Percentiles rank a stretch among this genome's conserved stretches.
Conservation (phyloP, 1,140 invertebrate genomes). For the Anoplophora glabripennis region DNA sequence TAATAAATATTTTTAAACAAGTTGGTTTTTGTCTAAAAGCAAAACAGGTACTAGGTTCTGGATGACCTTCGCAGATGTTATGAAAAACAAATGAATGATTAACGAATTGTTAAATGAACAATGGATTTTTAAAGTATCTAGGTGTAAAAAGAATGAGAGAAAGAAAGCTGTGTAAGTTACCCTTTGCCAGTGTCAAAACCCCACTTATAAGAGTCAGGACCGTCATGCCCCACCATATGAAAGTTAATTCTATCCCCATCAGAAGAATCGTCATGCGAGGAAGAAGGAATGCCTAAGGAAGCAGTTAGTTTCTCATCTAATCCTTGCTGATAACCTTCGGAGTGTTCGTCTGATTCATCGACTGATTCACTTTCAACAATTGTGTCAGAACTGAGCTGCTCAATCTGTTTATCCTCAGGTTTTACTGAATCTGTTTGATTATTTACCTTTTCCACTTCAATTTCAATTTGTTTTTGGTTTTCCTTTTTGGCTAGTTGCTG, state of each 20-base stretch:
- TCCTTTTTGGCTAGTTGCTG: conserved; percentile 40
- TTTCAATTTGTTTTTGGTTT: conserved; percentile 39
- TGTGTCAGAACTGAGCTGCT: not conserved
- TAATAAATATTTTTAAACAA: no score
- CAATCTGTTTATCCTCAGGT: not conserved
- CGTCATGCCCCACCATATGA: conserved; percentile 68
- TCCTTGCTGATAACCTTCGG: not conserved
- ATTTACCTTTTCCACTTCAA: conserved; percentile 18
- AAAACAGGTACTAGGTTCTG: not conserved
- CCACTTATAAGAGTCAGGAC: conserved; percentile 81
- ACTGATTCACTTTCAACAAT: not conserved
- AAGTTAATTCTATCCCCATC: conserved; percentile 50
- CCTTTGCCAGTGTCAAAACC: conserved; percentile 84
- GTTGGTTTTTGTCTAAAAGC: no score
- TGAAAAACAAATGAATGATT: not conserved
- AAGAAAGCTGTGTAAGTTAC: conserved; percentile 54
- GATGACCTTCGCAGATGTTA: not conserved
- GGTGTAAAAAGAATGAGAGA: conserved; percentile 9
- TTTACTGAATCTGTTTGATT: no score
- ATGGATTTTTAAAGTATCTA: conserved; percentile 10
- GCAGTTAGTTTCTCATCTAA: conserved; percentile 13
- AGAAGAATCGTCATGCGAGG: conserved; percentile 6
- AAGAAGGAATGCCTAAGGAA: conserved; percentile 15
- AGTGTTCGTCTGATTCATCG: not conserved
- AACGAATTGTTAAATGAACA: conserved; percentile 12